Percentiles rank a stretch among this genome's conserved stretches.
phyloP scores from a whole-genome alignment of 2,113 vertebrate species.

The Scomber colias region DNA sequence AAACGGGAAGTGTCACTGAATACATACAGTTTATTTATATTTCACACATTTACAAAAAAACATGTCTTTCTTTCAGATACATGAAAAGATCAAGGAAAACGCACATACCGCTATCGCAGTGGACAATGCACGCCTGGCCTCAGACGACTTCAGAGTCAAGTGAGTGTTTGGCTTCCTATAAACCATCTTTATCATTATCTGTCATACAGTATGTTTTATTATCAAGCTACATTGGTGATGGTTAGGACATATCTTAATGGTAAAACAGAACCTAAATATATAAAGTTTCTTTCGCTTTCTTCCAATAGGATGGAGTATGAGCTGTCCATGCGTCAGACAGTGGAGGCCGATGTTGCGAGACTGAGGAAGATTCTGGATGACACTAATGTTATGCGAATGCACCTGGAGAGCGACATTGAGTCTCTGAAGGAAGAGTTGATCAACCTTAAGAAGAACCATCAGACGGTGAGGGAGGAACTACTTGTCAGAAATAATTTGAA shows the following conservation, averaged over 20 bases:
- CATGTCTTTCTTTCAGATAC: constrained; percentile 63
- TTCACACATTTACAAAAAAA: not conserved
- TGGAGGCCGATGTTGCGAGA: constrained; percentile 82
- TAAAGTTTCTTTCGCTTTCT: not conserved
- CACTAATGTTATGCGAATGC: constrained; percentile 79
- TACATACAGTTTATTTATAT: not conserved
- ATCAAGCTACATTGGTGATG: too few relatives aligned
- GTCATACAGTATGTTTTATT: not conserved
- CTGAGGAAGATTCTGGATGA: constrained; percentile 86
- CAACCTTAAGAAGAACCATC: constrained; percentile 87
- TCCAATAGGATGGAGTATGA: constrained; percentile 82
- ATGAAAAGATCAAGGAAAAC: constrained; percentile 62
- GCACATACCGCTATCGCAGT: constrained; percentile 60
- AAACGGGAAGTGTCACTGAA: not conserved
- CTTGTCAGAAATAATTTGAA: not conserved
- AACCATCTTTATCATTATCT: not conserved
- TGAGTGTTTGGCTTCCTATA: constrained; percentile 56
- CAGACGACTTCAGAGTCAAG: constrained; percentile 83
- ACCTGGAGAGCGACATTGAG: constrained; percentile 85
- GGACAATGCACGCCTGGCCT: constrained; percentile 76
- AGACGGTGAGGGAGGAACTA: constrained; percentile 78
- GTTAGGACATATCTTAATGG: too few relatives aligned
- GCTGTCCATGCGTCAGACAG: constrained; percentile 71
- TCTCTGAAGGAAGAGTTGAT: constrained; percentile 89
- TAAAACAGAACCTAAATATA: too few relatives aligned